Evolutionary conservation across 2,113 vertebrate species (phyloP).

Genomic region (Plectropomus leopardus): DNA sequence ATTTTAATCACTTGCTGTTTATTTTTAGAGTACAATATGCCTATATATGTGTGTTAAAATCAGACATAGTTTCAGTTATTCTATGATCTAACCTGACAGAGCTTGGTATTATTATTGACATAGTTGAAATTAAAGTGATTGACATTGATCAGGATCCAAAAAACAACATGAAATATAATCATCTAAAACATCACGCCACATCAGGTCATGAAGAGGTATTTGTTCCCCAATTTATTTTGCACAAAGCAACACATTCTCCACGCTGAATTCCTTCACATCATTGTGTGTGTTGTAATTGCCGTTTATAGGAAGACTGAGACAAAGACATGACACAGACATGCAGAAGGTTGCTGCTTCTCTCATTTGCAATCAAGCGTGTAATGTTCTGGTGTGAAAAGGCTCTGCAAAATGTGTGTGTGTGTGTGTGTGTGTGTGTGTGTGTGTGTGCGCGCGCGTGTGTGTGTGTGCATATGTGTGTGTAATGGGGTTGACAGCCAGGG

Average conservation of each 20-base stretch:
- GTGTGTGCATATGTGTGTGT: constrained; percentile 43
- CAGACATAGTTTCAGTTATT: neutral
- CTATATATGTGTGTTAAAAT: constrained; percentile 1
- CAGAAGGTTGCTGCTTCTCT: constrained; percentile 37
- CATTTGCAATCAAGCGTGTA: constrained; percentile 46
- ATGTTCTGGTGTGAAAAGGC: constrained; percentile 38
- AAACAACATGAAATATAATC: neutral
- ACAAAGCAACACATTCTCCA: neutral
- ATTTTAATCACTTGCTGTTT: constrained; percentile 53
- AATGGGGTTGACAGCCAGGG: constrained; percentile 30
- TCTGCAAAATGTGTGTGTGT: constrained; percentile 44
- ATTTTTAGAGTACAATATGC: constrained; percentile 10
- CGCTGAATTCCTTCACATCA: constrained; percentile 1
- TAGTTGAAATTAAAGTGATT: no score
- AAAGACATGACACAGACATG: constrained; percentile 42
- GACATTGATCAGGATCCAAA: neutral
- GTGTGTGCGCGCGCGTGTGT: constrained; percentile 41
- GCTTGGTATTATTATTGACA: neutral
- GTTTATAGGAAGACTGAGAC: constrained; percentile 16
- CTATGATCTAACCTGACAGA: neutral
- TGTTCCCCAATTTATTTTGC: neutral
- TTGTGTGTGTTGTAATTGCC: neutral
- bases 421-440: constrained; percentile 44
- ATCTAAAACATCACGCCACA: neutral
- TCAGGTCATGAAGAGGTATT: neutral